Base-by-base conservation (phyloP, 2,113 vertebrate species). In the Peromyscus polionotus region DNA sequence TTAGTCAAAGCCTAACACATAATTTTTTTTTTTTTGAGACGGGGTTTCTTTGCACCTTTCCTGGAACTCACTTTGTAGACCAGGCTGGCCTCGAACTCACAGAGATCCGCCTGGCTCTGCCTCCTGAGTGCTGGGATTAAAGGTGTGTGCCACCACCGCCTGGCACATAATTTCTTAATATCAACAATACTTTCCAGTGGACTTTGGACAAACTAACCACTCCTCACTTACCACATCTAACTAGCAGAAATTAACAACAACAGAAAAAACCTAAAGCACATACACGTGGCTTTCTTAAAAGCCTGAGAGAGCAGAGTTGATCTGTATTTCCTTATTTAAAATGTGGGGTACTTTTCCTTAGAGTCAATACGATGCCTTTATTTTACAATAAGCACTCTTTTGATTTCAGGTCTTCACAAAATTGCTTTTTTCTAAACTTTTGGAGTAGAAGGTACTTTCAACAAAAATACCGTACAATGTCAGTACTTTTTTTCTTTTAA, bases 241-340 rank as follows among this genome's bases (percentile, higher is more conserved):
- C 97, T 98, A 95, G 97, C 97, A 98, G 98, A 99, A 98, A 99
- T 96, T 98, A 99, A 98, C 48, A 31, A 80, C 51, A 80, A 45
- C 42, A 33, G 51, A 51, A 33, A n/a, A n/a, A 42, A 59, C 96
- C 97, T 98, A 98, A 97, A 98, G 98, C 97, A 98, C 97, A 98
- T 98, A 97, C 98, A 98, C 96, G 96, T 98, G 98, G 98, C 98
- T 98, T 98, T 90, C 98, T 98, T 97, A 98, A 99, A 93, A 98
- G 98, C 98, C 98, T 97, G 96, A 99, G 98, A 98, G 98, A 99
- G 98, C 98, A 98, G 98, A 98, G 98, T 97, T 99, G 98, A 98
- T 98, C 98, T 99, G 98, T 99, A 99, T 99, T 99, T 99, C 98
- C 98, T 98, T 98, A 98, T 98, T 90, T 96, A 98, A 98, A 99